These are phyloP conservation scores for Pseudochromis fuscus DNA, from an alignment of 2,797 vertebrate species.

Conservation along the genomic window DNA sequence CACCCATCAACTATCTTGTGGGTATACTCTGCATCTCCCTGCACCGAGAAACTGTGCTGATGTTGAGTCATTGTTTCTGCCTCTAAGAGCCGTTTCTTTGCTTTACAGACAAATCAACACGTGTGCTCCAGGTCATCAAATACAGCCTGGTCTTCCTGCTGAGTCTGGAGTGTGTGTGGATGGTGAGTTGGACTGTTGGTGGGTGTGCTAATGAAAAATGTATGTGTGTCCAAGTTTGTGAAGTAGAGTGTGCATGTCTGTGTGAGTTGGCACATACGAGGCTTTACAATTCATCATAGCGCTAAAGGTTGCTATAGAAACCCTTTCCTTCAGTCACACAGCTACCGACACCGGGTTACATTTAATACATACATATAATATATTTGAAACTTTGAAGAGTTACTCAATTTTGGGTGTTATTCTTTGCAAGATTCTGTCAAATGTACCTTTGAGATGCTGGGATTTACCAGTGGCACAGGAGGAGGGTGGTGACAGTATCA, in stretches of 20 bases:
- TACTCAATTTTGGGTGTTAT: constrained; percentile 17
- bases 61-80: constrained; percentile 31
- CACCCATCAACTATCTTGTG: constrained; percentile 22
- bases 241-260: constrained; percentile 4
- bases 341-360: constrained; percentile 36
- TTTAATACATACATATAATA: constrained; percentile 53
- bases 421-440: not conserved
- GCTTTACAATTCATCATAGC: constrained; percentile 50
- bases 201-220: constrained; percentile 12
- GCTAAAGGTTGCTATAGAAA: constrained; percentile 72
- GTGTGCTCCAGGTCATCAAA: constrained; percentile 37
- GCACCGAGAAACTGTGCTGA: constrained; percentile 2
- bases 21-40: constrained; percentile 17
- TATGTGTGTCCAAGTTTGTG: constrained; percentile 1
- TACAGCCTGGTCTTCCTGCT: constrained; percentile 53
- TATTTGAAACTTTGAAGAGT: constrained; percentile 39
- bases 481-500: not conserved
- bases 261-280: constrained; percentile 22
- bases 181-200: constrained; percentile 3
- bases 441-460: not conserved
- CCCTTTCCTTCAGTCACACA: constrained; percentile 37
- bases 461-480: constrained; percentile 14
- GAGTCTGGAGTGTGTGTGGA: constrained; percentile 13
- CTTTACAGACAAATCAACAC: constrained; percentile 33
- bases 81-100: constrained; percentile 41